Conservation (phyloP, 2,113 vertebrate species). For the Romanogobio albipinnatus region DNA sequence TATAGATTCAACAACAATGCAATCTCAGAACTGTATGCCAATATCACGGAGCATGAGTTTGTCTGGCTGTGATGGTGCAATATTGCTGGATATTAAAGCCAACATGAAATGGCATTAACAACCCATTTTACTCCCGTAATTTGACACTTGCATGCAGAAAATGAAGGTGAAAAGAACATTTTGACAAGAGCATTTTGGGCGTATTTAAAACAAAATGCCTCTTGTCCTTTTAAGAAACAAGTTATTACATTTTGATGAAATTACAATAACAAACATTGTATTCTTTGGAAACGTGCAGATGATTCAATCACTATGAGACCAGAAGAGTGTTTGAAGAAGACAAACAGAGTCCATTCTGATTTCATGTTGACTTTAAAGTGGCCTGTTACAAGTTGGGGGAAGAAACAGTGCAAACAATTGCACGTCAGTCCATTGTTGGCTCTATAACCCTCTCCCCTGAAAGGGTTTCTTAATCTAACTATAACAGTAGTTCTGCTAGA, state of each 20-base stretch:
- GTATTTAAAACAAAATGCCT: neutral
- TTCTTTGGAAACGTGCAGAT: neutral
- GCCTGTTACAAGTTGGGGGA: neutral
- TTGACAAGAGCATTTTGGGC: neutral
- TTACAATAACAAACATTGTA: neutral
- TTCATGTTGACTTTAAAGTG: conserved; percentile 24
- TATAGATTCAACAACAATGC: neutral
- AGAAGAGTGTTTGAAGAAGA: too few species aligned
- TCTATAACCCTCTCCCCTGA: conserved; percentile 64
- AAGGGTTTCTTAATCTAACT: conserved; percentile 57
- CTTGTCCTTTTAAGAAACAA: neutral
- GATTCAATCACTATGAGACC: neutral
- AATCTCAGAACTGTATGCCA: neutral
- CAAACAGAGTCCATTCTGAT: neutral
- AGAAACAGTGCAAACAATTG: conserved; percentile 62
- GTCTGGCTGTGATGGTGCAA: neutral
- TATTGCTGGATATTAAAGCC: neutral
- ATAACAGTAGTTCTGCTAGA: conserved; percentile 81
- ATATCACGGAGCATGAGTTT: neutral
- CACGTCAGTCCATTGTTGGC: conserved; percentile 79
- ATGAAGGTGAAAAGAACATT: neutral
- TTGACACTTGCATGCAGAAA: neutral
- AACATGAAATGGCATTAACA: neutral
- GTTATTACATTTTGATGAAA: neutral
- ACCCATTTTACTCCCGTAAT: neutral